Conservation (phyloP, 2,113 vertebrate species). For the Aspidoscelis tigris region DNA sequence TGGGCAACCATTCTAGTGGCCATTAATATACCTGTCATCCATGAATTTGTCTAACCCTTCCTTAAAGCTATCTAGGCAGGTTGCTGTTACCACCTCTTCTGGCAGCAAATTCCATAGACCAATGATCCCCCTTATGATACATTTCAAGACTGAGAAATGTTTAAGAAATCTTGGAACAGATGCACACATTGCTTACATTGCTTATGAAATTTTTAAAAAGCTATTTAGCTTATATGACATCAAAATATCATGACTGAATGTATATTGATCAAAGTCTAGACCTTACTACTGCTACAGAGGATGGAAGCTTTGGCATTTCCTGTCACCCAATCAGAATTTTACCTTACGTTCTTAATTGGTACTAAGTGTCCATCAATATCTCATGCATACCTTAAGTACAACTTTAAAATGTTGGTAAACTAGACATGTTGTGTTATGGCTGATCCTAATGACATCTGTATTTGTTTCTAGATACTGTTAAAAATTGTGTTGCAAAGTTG, state of each 20-base stretch:
- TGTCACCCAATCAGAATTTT: neutral
- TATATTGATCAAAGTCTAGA: neutral
- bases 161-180: neutral
- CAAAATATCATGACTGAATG: neutral
- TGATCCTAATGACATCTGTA: neutral
- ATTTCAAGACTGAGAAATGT: neutral
- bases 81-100: no score
- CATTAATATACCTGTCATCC: no score
- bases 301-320: neutral
- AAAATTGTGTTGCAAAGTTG: constrained; percentile 87
- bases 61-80: no score
- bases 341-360: no score
- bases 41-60: no score
- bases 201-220: neutral
- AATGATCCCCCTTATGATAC: neutral
- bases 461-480: constrained; percentile 79
- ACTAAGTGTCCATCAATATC: rapidly evolving
- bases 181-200: neutral
- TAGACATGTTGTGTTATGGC: neutral
- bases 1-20: no score
- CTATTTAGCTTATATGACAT: neutral
- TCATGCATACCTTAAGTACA: neutral
- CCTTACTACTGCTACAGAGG: no score
- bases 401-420: no score
- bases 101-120: no score